Evolutionary conservation across 2,113 vertebrate genomes (phyloP), one percentile per base, ranked within the genome.

Genomic region (Ceyx margarethae): DNA sequence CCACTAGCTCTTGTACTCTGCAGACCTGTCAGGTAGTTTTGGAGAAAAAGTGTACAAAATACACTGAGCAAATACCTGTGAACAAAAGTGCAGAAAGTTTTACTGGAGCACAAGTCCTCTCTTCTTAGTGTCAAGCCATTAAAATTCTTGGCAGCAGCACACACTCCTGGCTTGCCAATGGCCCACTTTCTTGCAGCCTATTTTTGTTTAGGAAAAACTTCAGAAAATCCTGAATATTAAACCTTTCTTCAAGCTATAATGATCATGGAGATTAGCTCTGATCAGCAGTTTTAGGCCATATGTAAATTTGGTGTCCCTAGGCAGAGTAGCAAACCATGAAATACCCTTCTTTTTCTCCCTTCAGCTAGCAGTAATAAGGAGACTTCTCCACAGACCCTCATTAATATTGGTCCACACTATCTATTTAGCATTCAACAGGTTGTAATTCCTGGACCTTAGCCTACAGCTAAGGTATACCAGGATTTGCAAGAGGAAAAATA

Each of bases 251-350:
- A 83, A 94, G 95, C 91, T 90, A 93, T 86, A 94, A 87, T 71
- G 85, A 96, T 89, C 75, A 66, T 35, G 81, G 89, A 94, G 93
- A 94, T 93, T 73, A 92, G 90, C 72, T 91, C 75, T 66, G 87
- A 92, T 90, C 90, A 94, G 91, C 88, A 94, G 81, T 95, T 97
- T 95, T 67, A 94, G 88, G 87, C 80, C 68, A 82, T 88, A 80
- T 90, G 71, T 88, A 91, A 96, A 95, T 95, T 37, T 3, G 10
- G 48, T 81, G 64, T 93, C 89, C 85, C 95, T 61, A 90, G 87
- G 95, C 83, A 50, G 71, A 85, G 42, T 3, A 78, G 80, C 43
- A 68, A 85, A 51, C 60, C 31, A 20, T 54, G 81, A 77, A 71
- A 87, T 81, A 57, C 17, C 25, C 68, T 80, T 31, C 35, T 79